Base-by-base conservation (phyloP, 2,888 invertebrate genomes). In the Galeopsomyia nigrocyanea region DNA sequence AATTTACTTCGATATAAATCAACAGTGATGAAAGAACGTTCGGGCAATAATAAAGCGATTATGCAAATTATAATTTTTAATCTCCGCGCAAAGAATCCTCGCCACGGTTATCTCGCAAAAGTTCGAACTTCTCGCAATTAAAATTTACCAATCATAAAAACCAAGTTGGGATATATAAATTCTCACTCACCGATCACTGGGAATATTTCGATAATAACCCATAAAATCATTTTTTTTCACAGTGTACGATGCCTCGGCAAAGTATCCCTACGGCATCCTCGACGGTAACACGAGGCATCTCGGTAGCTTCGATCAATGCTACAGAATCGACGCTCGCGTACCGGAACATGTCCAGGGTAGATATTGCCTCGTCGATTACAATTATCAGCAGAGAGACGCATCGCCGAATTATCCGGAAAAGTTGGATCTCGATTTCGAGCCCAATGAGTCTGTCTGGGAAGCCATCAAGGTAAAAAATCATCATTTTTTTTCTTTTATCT, bases 181-280 rank as follows among this genome's bases (percentile, higher is more conserved):
- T n/a, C n/a, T n/a, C n/a, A n/a, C n/a, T n/a, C n/a, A n/a, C n/a
- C n/a, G n/a, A n/a, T n/a, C n/a, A n/a, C n/a, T n/a, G n/a, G n/a
- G n/a, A n/a, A n/a, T n/a, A n/a, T n/a, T n/a, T n/a, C n/a, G n/a
- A n/a, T n/a, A n/a, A n/a, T n/a, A n/a, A n/a, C n/a, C n/a, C n/a
- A n/a, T n/a, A n/a, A n/a, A n/a, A n/a, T n/a, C n/a, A n/a, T 26
- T 65, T 57, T 14, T 50, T 49, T 62, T 55, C 74, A 21, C 63
- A 84, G 84, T 84, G 83, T 84, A 79, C 64, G 83, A 83, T 66
- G 76, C 84, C 0, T 83, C 84, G 10, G 78, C 79, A 2, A 83
- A 82, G 62, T 80, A 80, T 74, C 80, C 82, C 7, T 78, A 82
- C 50, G 83, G 83, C n/a, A 75, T 82, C 53, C 73, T 84, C 46